Evolutionary conservation across 2,888 invertebrate genomes (phyloP).

Genomic region (Achlya flavicornis): DNA sequence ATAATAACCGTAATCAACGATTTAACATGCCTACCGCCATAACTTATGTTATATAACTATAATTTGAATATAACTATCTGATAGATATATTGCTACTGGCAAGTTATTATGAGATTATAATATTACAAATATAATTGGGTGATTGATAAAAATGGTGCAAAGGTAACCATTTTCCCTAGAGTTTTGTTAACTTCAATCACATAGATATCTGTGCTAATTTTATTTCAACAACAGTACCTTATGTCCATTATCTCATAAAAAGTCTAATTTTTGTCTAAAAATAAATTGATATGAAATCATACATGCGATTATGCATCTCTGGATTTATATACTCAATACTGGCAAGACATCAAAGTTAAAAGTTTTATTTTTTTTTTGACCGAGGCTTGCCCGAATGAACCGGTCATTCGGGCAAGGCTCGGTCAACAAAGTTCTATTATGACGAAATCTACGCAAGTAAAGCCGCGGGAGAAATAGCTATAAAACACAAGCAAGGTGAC

Average conservation of each 20-base stretch:
- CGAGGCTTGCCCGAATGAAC: too few relatives aligned
- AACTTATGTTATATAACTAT: conserved; percentile 7
- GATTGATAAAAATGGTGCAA: not conserved
- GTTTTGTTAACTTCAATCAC: too few relatives aligned
- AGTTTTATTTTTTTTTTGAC: too few relatives aligned
- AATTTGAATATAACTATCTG: not conserved
- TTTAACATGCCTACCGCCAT: conserved; percentile 12
- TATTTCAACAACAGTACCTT: too few relatives aligned
- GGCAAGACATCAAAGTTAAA: too few relatives aligned
- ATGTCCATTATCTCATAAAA: too few relatives aligned
- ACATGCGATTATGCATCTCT: too few relatives aligned
- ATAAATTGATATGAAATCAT: too few relatives aligned
- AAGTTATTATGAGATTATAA: not conserved
- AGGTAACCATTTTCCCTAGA: too few relatives aligned
- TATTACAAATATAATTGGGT: not conserved
- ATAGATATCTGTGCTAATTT: too few relatives aligned
- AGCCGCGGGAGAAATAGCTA: not conserved
- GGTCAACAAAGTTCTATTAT: not conserved
- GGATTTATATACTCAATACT: too few relatives aligned
- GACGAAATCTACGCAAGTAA: not conserved
- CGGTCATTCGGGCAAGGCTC: not conserved
- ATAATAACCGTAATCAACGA: conserved; percentile 1
- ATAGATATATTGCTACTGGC: conserved; percentile 8
- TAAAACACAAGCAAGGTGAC: not conserved
- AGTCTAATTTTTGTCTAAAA: too few relatives aligned